A percentile compares a stretch with the other conserved stretches of the same genome.
phyloP scores from a whole-genome alignment of 2,888 invertebrate species.

The Bombyx huttoni region DNA sequence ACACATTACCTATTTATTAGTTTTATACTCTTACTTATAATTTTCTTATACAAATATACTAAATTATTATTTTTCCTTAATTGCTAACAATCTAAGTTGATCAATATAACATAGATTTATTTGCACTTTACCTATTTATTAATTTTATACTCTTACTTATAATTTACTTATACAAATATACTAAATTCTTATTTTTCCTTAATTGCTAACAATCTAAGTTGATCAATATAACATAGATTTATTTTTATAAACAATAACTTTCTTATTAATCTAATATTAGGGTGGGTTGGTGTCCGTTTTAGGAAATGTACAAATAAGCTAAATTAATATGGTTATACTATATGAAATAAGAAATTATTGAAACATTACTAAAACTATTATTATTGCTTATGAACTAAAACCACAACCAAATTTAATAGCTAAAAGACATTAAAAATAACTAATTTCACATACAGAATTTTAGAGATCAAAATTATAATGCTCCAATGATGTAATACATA shows the following conservation, averaged over 20 bases:
- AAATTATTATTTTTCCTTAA: no score
- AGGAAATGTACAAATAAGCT: slow-evolving; percentile 33
- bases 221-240: no score
- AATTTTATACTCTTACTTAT: no score
- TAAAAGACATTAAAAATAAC: background rate
- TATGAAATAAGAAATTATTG: no score
- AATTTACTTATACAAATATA: no score
- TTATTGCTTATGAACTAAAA: slow-evolving; percentile 9
- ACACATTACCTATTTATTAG: no score
- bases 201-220: background rate
- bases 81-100: background rate
- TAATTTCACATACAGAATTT: background rate
- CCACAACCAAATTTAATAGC: slow-evolving; percentile 21
- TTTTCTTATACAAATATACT: no score
- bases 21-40: no score
- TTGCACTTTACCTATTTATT: no score
- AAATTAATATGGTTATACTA: slow-evolving; percentile 1
- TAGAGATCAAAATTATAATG: background rate
- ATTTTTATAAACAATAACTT: background rate
- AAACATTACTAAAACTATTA: slow-evolving; percentile 7
- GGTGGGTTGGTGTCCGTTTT: slow-evolving; percentile 67
- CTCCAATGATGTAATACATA: background rate
- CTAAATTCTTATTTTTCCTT: no score
- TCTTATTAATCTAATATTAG: slow-evolving; percentile 37
- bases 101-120: no score